Percentiles rank a stretch among this genome's conserved stretches.
These are phyloP conservation scores for Perodicticus potto DNA, from an alignment of 2,797 vertebrate species.

Conservation along the genomic window DNA sequence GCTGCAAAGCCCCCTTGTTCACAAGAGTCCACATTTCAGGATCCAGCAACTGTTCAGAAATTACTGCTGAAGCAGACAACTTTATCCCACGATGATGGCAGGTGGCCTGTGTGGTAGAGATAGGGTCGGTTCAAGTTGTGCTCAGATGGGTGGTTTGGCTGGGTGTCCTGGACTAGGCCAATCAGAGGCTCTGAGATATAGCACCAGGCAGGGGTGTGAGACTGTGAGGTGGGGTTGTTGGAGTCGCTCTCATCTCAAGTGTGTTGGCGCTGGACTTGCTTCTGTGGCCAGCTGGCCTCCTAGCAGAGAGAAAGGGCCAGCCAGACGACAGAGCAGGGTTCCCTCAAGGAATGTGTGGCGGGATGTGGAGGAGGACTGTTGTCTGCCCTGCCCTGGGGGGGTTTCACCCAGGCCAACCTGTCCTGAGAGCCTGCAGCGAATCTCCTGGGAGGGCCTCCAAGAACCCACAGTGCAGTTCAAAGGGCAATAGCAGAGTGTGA, in stretches of 20 bases:
- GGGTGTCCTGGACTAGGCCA: not conserved
- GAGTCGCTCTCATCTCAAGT: not conserved
- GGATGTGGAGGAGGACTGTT: not conserved
- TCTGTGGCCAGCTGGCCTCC: not conserved
- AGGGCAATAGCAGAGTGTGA: not conserved
- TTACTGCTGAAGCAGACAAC: not conserved
- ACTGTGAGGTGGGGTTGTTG: not conserved
- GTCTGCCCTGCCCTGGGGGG: not conserved
- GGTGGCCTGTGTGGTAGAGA: not conserved
- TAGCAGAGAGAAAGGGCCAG: not conserved
- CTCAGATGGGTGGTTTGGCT: not conserved
- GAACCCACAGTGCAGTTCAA: not conserved
- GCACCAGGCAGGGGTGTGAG: not conserved
- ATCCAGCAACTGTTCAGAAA: not conserved
- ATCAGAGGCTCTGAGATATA: too few relatives aligned
- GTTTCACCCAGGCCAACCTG: not conserved
- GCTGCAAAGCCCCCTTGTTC: not conserved
- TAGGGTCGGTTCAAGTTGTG: not conserved
- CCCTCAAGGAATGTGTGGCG: rapidly evolving
- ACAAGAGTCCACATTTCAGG: not conserved
- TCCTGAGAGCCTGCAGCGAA: not conserved
- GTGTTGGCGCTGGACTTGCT: not conserved
- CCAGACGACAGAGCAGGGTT: too few relatives aligned
- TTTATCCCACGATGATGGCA: not conserved
- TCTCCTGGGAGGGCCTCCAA: not conserved